Conservation (phyloP, 2,113 vertebrate genomes). For the Antidorcas marsupialis region DNA sequence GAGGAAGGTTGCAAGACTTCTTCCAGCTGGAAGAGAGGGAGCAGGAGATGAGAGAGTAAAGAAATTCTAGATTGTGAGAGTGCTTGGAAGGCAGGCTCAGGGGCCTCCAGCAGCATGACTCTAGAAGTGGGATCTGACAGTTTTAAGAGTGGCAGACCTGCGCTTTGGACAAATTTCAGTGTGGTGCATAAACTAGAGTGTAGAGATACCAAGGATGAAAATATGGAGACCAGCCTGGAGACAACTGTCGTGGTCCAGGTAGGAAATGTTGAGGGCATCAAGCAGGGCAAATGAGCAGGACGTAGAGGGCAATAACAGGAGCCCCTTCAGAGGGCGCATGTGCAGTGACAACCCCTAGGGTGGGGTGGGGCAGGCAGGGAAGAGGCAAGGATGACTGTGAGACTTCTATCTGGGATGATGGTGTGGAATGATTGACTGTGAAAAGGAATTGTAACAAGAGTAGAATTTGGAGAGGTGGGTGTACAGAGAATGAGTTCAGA, state of each 20-base stretch:
- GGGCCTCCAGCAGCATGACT: too few species aligned
- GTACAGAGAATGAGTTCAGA: background rate
- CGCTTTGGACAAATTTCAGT: background rate
- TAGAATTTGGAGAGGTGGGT: background rate
- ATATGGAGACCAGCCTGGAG: background rate
- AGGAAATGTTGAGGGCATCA: background rate
- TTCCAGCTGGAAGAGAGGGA: background rate
- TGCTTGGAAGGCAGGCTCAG: background rate
- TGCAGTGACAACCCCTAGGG: background rate
- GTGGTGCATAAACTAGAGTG: background rate
- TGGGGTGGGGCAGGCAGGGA: too few species aligned
- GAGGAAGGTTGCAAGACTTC: background rate
- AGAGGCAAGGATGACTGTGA: background rate
- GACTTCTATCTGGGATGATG: background rate
- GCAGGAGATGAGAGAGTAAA: background rate
- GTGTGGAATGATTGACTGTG: background rate
- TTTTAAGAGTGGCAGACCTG: background rate
- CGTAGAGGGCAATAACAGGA: background rate
- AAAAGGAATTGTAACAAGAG: background rate
- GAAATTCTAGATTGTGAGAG: too few species aligned
- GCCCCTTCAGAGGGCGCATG: background rate
- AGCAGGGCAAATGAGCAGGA: background rate
- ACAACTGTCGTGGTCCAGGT: background rate
- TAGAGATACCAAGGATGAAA: background rate
- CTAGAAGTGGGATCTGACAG: background rate